These are phyloP conservation scores for Cricetomys ansorgei DNA, from an alignment of 2,113 vertebrate species.

Conservation along the genomic window DNA sequence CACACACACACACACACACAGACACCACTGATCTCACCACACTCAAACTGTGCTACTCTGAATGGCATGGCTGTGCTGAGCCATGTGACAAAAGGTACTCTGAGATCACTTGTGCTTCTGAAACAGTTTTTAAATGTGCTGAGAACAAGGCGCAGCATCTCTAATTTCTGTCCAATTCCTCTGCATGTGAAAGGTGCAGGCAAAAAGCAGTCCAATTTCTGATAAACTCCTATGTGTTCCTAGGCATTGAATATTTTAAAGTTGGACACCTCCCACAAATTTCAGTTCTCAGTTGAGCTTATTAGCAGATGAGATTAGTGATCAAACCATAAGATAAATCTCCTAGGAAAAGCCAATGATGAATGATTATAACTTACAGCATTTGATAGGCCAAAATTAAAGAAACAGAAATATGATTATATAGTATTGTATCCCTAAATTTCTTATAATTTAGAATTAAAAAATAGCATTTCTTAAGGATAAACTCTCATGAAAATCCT, in stretches of 20 bases:
- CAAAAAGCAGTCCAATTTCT: background rate
- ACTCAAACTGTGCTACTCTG: background rate
- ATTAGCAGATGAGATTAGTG: background rate
- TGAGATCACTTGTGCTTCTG: background rate
- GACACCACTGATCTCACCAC: background rate
- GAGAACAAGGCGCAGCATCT: background rate
- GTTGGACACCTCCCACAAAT: background rate
- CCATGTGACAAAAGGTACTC: background rate
- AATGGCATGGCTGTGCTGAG: background rate
- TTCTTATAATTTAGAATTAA: background rate
- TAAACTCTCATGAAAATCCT: background rate
- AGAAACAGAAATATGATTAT: background rate
- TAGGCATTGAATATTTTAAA: background rate
- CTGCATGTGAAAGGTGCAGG: background rate
- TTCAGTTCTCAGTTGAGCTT: background rate
- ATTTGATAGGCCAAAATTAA: background rate
- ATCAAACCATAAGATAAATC: background rate
- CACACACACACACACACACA: too few relatives aligned
- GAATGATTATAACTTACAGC: background rate
- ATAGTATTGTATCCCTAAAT: background rate
- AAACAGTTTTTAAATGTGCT: background rate
- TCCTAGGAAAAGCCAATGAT: constrained; percentile 1
- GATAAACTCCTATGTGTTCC: background rate
- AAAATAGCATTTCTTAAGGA: background rate
- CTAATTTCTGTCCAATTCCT: background rate